Base-by-base conservation (phyloP, 1,140 invertebrate genomes). In the Drosophila kanapiae region DNA sequence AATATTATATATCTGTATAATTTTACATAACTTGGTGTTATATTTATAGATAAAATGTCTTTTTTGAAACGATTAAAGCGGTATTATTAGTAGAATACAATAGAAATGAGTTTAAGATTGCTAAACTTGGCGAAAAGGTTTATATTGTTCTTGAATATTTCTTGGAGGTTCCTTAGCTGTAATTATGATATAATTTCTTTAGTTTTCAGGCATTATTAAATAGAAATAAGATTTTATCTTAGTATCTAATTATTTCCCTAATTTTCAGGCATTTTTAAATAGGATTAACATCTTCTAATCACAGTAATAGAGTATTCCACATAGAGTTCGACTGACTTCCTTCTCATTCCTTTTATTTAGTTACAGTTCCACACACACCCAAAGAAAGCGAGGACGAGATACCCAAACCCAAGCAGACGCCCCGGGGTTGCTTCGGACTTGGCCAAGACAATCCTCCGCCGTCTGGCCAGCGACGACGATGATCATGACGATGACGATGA, bases 341-440 rank as follows among this genome's bases (percentile, higher is more conserved):
- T 10, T 35, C 37, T 45, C 60, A 68, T 64, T 45, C 63, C 45
- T 83, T 37, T 51, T 79, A 90, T 90, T 90, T 90, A 90, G 85
- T 90, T 90, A 90, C 85, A 90, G 85, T 90, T 90, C 76, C 75
- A 85, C 86, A 80, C 75, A 83, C 72, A 83, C 78, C 64, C 82
- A 80, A 54, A 47, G 49, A 78, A 45, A 71, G 65, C 61, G 68
- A 54, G 40, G 27, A 62, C 31, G 40, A 65, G 51, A 57, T 49
- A 61, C 53, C 40, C 53, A 29, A 64, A 61, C 53, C 40, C 53
- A 29, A 64, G 43, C 69, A 68, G 70, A 74, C 68, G 75, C 78
- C 78, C 81, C 67, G 75, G 74, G 85, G 85, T 54, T 63, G 53
- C 65, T 42, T 40, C 38, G 74, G 80, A 85, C 84, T 88, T 88